phyloP scores from a whole-genome alignment of 2,113 vertebrate species.

The Phyllostomus discolor region DNA sequence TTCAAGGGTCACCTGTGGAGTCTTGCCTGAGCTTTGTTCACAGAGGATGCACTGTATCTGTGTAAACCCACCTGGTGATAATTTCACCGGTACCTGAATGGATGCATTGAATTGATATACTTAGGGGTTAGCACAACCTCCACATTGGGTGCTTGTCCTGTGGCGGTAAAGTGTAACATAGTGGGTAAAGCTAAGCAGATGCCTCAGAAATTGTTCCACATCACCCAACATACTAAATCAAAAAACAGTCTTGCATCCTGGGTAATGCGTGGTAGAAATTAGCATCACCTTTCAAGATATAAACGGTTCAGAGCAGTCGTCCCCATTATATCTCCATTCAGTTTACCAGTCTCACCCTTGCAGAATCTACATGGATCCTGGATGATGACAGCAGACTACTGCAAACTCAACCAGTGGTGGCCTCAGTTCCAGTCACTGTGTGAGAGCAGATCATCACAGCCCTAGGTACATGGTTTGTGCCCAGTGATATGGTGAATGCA shows the following conservation, averaged over 20 bases:
- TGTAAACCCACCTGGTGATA: not conserved
- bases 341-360: not conserved
- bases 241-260: not conserved
- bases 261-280: not conserved
- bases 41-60: not conserved
- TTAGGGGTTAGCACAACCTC: not conserved
- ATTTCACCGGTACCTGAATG: not conserved
- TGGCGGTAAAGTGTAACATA: not conserved
- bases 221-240: not conserved
- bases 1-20: not conserved
- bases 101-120: not conserved
- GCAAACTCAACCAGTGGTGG: not conserved
- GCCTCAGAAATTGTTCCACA: not conserved
- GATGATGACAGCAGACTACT: not conserved
- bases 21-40: not conserved
- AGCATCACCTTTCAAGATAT: not conserved
- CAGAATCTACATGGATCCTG: not conserved
- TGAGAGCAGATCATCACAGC: not conserved
- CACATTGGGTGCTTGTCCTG: not conserved
- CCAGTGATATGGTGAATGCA: not conserved
- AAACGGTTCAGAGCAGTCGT: not conserved
- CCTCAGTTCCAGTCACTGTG: not conserved
- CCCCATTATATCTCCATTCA: not conserved
- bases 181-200: not conserved
- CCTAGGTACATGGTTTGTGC: not conserved